Evolutionary conservation across 2,888 invertebrate species (phyloP).

Genomic region (Elegia similella): DNA sequence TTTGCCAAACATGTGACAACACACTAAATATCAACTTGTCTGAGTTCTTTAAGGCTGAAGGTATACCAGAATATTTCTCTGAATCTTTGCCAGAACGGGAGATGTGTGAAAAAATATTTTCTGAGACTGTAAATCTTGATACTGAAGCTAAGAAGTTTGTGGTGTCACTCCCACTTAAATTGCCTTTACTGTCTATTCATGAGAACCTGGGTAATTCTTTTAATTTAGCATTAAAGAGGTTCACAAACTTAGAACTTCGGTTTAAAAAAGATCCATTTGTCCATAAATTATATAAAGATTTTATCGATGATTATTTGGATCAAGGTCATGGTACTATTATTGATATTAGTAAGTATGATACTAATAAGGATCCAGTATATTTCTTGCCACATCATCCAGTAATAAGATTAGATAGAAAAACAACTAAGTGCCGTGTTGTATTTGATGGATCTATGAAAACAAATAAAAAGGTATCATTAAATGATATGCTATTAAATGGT

Average conservation of each 20-base stretch:
- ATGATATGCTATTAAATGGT: slow-evolving; percentile 27
- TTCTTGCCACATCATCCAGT: slow-evolving; percentile 35
- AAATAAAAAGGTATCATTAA: slow-evolving; percentile 19
- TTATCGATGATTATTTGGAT: slow-evolving; percentile 21
- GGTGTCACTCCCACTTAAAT: too few species aligned
- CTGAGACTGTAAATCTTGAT: too few species aligned
- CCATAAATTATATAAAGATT: slow-evolving; percentile 19
- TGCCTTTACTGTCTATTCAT: too few species aligned
- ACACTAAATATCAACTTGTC: too few species aligned
- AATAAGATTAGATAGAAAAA: slow-evolving; percentile 25
- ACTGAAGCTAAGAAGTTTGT: too few species aligned
- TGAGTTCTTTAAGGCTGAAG: too few species aligned
- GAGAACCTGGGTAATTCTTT: too few species aligned
- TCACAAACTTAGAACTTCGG: too few species aligned
- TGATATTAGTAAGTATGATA: slow-evolving; percentile 16
- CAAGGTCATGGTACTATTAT: slow-evolving; percentile 17
- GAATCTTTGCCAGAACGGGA: too few species aligned
- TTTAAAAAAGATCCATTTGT: background rate
- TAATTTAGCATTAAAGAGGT: background rate
- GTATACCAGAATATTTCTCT: too few species aligned
- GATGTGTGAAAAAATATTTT: too few species aligned
- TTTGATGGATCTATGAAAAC: slow-evolving; percentile 30
- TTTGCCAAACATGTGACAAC: too few species aligned
- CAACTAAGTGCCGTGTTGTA: slow-evolving; percentile 32
- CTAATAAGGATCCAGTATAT: slow-evolving; percentile 20